These are phyloP conservation scores for Trachelus troglodyta DNA, from an alignment of 2,888 invertebrate species.

Conservation along the genomic window DNA sequence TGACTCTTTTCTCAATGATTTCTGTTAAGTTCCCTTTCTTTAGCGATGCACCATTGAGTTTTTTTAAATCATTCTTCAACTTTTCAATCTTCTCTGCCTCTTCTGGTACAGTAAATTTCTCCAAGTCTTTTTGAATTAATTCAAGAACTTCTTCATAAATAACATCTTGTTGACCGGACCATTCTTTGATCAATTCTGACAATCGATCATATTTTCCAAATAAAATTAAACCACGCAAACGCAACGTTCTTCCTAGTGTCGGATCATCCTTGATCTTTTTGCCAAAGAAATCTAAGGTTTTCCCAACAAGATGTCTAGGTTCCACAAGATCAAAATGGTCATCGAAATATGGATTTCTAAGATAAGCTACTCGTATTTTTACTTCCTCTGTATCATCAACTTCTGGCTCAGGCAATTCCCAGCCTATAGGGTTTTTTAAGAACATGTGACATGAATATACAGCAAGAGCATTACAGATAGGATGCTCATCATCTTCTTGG, in stretches of 20 bases:
- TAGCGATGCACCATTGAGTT: slow-evolving; percentile 37
- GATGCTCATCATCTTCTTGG: slow-evolving; percentile 86
- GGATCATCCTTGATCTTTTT: slow-evolving; percentile 63
- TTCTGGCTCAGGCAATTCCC: slow-evolving; percentile 66
- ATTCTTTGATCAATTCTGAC: slow-evolving; percentile 50
- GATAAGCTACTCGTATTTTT: slow-evolving; percentile 80
- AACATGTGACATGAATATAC: slow-evolving; percentile 82
- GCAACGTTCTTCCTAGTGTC: slow-evolving; percentile 70
- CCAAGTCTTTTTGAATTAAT: slow-evolving; percentile 60
- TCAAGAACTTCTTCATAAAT: slow-evolving; percentile 65
- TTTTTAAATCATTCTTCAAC: slow-evolving; percentile 48
- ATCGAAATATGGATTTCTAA: slow-evolving; percentile 87
- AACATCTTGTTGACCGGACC: slow-evolving; percentile 45
- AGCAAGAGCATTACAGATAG: slow-evolving; percentile 76
- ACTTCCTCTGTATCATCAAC: slow-evolving; percentile 70
- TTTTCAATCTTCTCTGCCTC: slow-evolving; percentile 61
- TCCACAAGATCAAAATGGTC: slow-evolving; percentile 89
- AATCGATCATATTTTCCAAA: slow-evolving; percentile 76
- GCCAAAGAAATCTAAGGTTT: slow-evolving; percentile 79
- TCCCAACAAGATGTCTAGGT: slow-evolving; percentile 80
- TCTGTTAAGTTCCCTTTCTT: slow-evolving; percentile 63
- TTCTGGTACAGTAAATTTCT: slow-evolving; percentile 48
- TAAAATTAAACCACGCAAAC: slow-evolving; percentile 75
- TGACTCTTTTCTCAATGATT: slow-evolving; percentile 68
- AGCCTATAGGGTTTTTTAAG: slow-evolving; percentile 69